Conservation (phyloP, 2,113 vertebrate species). For the Saguinus midas region DNA sequence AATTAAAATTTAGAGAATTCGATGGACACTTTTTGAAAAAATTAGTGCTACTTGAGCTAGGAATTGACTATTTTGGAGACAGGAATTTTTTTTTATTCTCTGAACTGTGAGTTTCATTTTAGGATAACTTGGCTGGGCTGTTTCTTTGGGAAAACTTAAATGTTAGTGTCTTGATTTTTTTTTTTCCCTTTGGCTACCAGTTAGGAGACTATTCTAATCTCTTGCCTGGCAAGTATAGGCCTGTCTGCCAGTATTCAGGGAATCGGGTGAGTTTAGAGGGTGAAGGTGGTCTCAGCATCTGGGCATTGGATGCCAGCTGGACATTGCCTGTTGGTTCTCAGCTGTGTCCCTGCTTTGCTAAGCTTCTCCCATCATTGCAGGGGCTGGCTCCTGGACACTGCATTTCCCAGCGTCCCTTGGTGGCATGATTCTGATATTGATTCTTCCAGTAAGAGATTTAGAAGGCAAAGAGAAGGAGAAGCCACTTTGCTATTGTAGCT, state of each 20-base stretch:
- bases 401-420: background rate
- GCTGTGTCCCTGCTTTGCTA: background rate
- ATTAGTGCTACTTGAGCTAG: background rate
- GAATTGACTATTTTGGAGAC: background rate
- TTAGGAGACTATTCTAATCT: background rate
- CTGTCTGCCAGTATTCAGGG: background rate
- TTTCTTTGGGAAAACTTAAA: background rate
- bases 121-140: background rate
- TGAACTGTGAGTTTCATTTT: background rate
- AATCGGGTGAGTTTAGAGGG: background rate
- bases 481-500: background rate
- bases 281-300: background rate
- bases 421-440: background rate
- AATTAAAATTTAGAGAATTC: slow-evolving; percentile 20
- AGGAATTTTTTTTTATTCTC: slow-evolving; percentile 1
- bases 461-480: background rate
- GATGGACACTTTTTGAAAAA: slow-evolving; percentile 4
- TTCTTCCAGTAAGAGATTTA: background rate
- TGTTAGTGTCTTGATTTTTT: background rate
- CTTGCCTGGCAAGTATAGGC: background rate
- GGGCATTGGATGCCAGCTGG: background rate
- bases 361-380: background rate
- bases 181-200: background rate
- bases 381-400: background rate
- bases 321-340: background rate